Conservation (phyloP, 1,140 invertebrate genomes). For the Galleria mellonella region DNA sequence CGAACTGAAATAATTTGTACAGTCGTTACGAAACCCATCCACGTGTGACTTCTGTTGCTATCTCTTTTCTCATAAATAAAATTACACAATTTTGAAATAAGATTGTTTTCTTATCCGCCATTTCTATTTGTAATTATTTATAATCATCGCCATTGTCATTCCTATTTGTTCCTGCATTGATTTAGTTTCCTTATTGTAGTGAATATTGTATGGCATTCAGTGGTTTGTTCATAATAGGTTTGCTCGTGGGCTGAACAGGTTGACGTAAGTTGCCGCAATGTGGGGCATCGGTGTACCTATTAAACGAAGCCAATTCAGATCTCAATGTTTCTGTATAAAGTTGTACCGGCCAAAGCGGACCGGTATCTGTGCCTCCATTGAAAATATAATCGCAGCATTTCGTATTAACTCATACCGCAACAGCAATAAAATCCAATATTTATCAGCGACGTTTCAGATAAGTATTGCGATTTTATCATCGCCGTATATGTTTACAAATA, state of each 20-base stretch:
- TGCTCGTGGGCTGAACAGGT: constrained; percentile 16
- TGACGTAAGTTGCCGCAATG: constrained; percentile 8
- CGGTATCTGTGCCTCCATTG: constrained; percentile 14
- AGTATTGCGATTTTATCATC: constrained; percentile 31
- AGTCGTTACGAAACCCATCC: constrained; percentile 25
- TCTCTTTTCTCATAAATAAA: constrained; percentile 9
- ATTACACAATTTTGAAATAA: too few species aligned
- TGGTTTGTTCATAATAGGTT: constrained; percentile 10
- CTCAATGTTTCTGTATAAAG: constrained; percentile 21
- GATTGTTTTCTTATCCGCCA: too few species aligned
- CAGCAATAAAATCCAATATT: constrained; percentile 32
- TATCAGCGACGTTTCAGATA: constrained; percentile 27
- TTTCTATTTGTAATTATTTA: too few species aligned
- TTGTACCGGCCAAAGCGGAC: constrained; percentile 18
- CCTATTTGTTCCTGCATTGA: too few species aligned
- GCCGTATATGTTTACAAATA: constrained; percentile 15
- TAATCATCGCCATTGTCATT: too few species aligned
- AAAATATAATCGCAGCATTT: constrained; percentile 12
- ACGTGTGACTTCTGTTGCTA: constrained; percentile 34
- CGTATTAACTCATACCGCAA: constrained; percentile 24
- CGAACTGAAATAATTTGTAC: constrained; percentile 30
- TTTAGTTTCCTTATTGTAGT: too few species aligned
- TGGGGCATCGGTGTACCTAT: constrained; percentile 10
- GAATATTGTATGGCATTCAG: neutral
- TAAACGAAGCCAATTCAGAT: constrained; percentile 14